phyloP scores from a whole-genome alignment of 2,797 vertebrate genomes.

The Avahi laniger region DNA sequence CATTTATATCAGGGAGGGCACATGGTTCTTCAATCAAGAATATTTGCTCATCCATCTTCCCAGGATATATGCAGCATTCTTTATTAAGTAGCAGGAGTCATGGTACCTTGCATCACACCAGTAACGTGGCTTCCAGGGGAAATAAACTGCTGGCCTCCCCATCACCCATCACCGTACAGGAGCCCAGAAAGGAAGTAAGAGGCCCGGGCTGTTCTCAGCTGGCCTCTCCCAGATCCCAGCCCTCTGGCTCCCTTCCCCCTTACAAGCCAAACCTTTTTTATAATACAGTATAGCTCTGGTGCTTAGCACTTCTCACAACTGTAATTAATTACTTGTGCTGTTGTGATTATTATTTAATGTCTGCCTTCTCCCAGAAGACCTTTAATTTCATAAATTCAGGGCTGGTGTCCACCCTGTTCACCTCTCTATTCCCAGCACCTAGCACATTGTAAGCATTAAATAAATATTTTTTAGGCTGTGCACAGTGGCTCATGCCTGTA shows the following conservation, averaged over 20 bases:
- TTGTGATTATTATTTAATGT: conserved; percentile 33
- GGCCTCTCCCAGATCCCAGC: not conserved
- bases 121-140: conserved; percentile 65
- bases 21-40: conserved; percentile 40
- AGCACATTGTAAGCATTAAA: not conserved
- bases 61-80: conserved; percentile 52
- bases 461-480: not conserved
- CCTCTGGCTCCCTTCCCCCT: not conserved
- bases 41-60: conserved; percentile 70
- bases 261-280: not conserved
- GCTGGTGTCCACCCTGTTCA: not conserved
- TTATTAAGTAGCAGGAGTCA: conserved; percentile 69
- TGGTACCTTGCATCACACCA: conserved; percentile 25
- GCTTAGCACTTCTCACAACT: conserved; percentile 4
- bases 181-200: not conserved
- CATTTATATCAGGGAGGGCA: not conserved
- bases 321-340: conserved; percentile 11
- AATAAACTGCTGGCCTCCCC: conserved; percentile 53
- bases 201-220: not conserved
- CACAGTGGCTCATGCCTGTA: not conserved
- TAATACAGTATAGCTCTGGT: not conserved
- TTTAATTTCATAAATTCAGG: not conserved
- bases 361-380: not conserved
- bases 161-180: conserved; percentile 67
- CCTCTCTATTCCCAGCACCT: not conserved